A percentile compares a stretch with the other conserved stretches of the same genome.
Conservation (phyloP, 2,888 invertebrate species). For the Drosophila conformis region DNA sequence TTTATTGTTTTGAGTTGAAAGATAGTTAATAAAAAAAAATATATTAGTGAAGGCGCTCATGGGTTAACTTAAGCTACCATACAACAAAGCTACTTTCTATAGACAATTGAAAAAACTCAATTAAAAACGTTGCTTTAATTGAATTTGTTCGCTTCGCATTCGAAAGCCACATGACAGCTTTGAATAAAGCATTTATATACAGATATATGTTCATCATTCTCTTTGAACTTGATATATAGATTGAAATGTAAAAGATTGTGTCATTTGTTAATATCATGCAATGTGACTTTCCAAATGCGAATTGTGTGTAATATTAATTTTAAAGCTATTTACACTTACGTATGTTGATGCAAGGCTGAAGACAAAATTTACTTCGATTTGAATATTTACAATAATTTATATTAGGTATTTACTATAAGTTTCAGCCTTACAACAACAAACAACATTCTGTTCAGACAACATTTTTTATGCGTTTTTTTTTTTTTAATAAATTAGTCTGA, state of each 20-base stretch:
- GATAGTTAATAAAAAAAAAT: constrained; percentile 27
- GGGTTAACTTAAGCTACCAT: constrained; percentile 18
- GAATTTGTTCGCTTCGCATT: constrained; percentile 41
- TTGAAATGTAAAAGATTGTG: constrained; percentile 7
- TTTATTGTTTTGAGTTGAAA: constrained; percentile 9
- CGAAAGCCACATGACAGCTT: constrained; percentile 56
- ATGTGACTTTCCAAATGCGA: constrained; percentile 59
- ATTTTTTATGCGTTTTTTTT: constrained; percentile 3
- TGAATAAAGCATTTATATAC: constrained; percentile 5
- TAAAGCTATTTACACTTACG: constrained; percentile 16
- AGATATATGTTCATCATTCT: constrained; percentile 8
- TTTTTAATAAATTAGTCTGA: constrained; percentile 19
- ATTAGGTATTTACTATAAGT: background rate
- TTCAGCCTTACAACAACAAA: constrained; percentile 31
- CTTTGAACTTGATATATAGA: constrained; percentile 30
- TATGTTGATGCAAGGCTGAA: constrained; percentile 31
- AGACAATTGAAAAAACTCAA: constrained; percentile 39
- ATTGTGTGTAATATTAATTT: constrained; percentile 22
- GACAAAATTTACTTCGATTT: background rate
- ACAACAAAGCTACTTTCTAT: constrained; percentile 39
- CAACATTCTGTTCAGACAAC: constrained; percentile 21
- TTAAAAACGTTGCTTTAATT: constrained; percentile 51
- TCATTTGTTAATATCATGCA: constrained; percentile 50
- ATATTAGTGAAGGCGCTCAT: constrained; percentile 31
- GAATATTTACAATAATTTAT: constrained; percentile 2